These are phyloP conservation scores for Siphlonurus alternatus DNA, from an alignment of 2,888 invertebrate species.

Conservation along the genomic window DNA sequence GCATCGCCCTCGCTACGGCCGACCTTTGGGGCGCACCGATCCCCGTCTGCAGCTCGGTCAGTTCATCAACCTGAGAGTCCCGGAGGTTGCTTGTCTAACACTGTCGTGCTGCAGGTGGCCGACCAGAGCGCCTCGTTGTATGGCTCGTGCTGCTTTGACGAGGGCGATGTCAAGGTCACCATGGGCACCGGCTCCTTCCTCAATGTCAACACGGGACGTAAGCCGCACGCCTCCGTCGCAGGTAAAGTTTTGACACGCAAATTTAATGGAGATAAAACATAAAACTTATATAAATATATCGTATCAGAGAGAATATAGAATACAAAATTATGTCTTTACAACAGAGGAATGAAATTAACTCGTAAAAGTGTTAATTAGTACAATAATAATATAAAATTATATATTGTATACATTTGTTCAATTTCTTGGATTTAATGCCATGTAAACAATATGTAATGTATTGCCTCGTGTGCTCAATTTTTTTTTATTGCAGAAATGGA, in stretches of 20 bases:
- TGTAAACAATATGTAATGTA: too few relatives aligned
- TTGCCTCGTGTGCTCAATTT: too few relatives aligned
- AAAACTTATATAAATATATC: too few relatives aligned
- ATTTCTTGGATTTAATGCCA: too few relatives aligned
- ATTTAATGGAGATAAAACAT: too few relatives aligned
- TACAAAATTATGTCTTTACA: too few relatives aligned
- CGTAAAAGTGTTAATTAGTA: too few relatives aligned
- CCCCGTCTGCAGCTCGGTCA: slow-evolving; percentile 61
- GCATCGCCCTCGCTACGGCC: slow-evolving; percentile 49
- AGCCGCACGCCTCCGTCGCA: slow-evolving; percentile 61
- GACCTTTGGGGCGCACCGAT: slow-evolving; percentile 58
- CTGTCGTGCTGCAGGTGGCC: slow-evolving; percentile 41
- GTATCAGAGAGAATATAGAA: too few relatives aligned
- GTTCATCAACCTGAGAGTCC: slow-evolving; percentile 23
- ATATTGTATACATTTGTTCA: too few relatives aligned
- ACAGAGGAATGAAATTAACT: too few relatives aligned
- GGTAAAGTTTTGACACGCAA: slow-evolving; percentile 37
- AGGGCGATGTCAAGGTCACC: slow-evolving; percentile 70
- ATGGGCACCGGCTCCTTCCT: slow-evolving; percentile 87
- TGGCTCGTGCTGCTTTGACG: slow-evolving; percentile 64
- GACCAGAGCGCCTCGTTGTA: slow-evolving; percentile 83
- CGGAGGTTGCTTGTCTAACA: background rate
- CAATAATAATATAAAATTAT: too few relatives aligned
- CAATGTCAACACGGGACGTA: slow-evolving; percentile 58
- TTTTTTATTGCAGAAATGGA: too few relatives aligned